phyloP scores from a whole-genome alignment of 1,140 invertebrate species.

The Orchesella cincta region DNA sequence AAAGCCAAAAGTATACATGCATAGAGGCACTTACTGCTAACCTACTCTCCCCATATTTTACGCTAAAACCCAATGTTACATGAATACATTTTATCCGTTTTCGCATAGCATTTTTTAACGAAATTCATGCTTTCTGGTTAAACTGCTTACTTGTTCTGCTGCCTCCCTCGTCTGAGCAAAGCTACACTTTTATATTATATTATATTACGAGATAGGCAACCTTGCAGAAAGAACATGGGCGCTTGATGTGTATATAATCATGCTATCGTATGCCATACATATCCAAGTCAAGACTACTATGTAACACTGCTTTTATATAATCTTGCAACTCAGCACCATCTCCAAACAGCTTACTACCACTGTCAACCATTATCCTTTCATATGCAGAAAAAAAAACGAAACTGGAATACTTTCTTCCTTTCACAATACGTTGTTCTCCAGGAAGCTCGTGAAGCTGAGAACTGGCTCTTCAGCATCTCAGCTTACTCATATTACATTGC shows the following conservation, averaged over 20 bases:
- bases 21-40: background rate
- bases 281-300: too few species aligned
- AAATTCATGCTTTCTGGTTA: background rate
- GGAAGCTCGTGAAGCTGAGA: too few species aligned
- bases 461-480: too few species aligned
- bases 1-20: background rate
- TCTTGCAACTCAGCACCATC: conserved; percentile 4
- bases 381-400: background rate
- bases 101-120: background rate
- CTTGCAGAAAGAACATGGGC: too few species aligned
- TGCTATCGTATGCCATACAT: too few species aligned
- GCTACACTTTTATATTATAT: too few species aligned
- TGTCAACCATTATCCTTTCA: conserved; percentile 1
- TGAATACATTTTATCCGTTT: background rate
- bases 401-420: background rate
- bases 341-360: background rate
- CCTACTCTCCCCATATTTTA: background rate
- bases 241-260: too few species aligned
- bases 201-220: too few species aligned
- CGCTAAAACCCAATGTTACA: background rate
- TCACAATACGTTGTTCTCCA: too few species aligned
- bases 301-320: background rate
- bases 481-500: too few species aligned
- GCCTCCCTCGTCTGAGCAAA: background rate
- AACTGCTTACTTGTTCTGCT: background rate